These are phyloP conservation scores for Amniataba percoides DNA, from an alignment of 2,797 vertebrate species.

Conservation along the genomic window DNA sequence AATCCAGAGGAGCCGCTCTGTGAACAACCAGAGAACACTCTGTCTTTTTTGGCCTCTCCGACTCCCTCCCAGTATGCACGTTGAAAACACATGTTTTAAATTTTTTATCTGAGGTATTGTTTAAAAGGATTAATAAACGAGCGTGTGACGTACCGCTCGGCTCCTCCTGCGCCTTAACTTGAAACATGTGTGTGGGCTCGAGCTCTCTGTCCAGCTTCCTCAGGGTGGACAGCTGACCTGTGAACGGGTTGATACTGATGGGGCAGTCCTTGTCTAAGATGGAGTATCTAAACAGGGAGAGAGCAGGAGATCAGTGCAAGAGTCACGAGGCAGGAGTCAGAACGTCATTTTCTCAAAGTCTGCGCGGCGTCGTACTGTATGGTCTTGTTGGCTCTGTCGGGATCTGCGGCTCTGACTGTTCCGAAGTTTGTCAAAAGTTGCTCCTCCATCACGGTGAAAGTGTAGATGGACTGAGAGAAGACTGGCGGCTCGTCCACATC, in stretches of 20 bases:
- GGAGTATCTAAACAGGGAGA: slow-evolving; percentile 74
- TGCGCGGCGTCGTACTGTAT: slow-evolving; percentile 83
- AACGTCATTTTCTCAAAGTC: neutral
- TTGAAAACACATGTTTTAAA: slow-evolving; percentile 60
- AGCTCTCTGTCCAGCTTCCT: slow-evolving; percentile 83
- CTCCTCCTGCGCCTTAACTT: slow-evolving; percentile 82
- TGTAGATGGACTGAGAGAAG: slow-evolving; percentile 85
- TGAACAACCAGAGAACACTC: slow-evolving; percentile 34
- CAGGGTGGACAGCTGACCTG: slow-evolving; percentile 75
- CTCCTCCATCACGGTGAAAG: slow-evolving; percentile 89
- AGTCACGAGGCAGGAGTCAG: neutral
- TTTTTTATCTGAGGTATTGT: slow-evolving; percentile 63
- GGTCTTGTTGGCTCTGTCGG: slow-evolving; percentile 81
- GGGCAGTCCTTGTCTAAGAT: slow-evolving; percentile 79
- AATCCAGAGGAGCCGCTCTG: slow-evolving; percentile 34
- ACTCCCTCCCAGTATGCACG: slow-evolving; percentile 33
- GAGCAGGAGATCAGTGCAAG: neutral
- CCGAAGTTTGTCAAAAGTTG: slow-evolving; percentile 80
- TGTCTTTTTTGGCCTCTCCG: slow-evolving; percentile 21
- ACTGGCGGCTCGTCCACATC: slow-evolving; percentile 94
- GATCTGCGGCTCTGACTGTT: slow-evolving; percentile 87
- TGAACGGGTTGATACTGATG: slow-evolving; percentile 68
- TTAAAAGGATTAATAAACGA: slow-evolving; percentile 57
- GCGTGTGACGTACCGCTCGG: slow-evolving; percentile 71
- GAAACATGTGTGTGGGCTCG: slow-evolving; percentile 69